Base-by-base conservation (phyloP, 2,888 invertebrate species). In the Barypeithes pellucidus region DNA sequence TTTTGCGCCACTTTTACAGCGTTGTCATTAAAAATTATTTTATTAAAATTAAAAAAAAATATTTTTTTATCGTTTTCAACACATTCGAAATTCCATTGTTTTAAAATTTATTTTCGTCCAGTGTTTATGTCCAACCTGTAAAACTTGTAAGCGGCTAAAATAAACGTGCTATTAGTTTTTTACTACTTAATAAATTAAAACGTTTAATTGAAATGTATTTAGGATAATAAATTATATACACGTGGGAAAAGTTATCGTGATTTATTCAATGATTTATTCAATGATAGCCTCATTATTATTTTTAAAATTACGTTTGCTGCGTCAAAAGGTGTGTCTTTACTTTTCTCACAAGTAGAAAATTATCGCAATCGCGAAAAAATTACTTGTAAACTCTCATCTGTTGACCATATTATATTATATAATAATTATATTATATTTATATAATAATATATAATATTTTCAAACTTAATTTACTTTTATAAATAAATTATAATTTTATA, bases 131-230 rank as follows among this genome's bases (percentile, higher is more conserved):
- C 9, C 9, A n/a, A 12, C 14, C 41, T 41, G n/a, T 41, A 12
- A 4, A 12, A n/a, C 14, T 14, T 14, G 14, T 41, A 2, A 14
- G 14, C 1, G 12, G 14, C n/a, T 14, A n/a, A 41, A 41, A 14
- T 41, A 41, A 41, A 41, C 41, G 9, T 36, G 3, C 41, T 5
- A 41, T 41, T 41, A n/a, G 5, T 12, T 41, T 41, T 41, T 41
- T 41, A 20, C 1, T 54, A 29, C 54, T 29, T n/a, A n/a, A 24
- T 14, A 54, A 54, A 54, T 29, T 24, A 24, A 12, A 54, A 54
- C 29, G 22, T 29, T 14, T 36, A 57, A 57, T 57, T 36, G 16
- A 57, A 33, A 33, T 57, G 3, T 16, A 57, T 14, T 57, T 14
- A 52, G 7, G 22, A 57, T 36, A 57, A 16, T 57, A 33, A 33